Base-by-base conservation (phyloP, 2,113 vertebrate species). In the Halcyon senegalensis region DNA sequence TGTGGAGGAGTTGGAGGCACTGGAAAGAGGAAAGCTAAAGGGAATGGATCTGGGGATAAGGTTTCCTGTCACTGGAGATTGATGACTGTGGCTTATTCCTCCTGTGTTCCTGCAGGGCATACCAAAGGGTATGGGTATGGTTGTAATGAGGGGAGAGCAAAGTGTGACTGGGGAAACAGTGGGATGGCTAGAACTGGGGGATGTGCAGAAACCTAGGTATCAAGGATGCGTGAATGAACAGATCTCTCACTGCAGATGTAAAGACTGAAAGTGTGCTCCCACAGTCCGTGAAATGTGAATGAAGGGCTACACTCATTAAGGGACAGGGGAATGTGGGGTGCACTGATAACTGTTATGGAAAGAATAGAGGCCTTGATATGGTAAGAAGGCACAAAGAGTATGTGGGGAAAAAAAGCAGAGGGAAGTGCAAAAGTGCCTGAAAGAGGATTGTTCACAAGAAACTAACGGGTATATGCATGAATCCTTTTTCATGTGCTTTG, bases 271-370 rank as follows among this genome's bases (percentile, higher is more conserved):
- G 41, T 33, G 4, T 53, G n/a, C 5, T 31, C 27, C 23, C 9
- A 18, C 12, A 51, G 19, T 58, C 27, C n/a, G 5, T 76, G 74
- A 44, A 58, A 67, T 92, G 11, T 46, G 16, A 80, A 58, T 53
- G 63, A 67, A 82, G 72, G 16, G 30, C 30, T 76, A 4, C 3
- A 2, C 7, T 75, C 6, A 11, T 13, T 81, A 66, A 79, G 35
- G 37, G 25, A n/a, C 25, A 43, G 77, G 25, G 63, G 68, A 81
- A 35, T 63, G 39, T 0, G 4, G 5, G 10, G 11, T 67, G 24
- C 1, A 1, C 25, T 89, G 83, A 37, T 0, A 1, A 51, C 62
- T 70, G 15, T 75, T 87, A 10, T 2, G 8, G 18, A 23, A 72
- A 81, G 43, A 89, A n/a, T 11, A 53, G 31, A 59, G 55, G 48